Base-by-base conservation (phyloP, 1,140 invertebrate species). In the Drosophila sturtevanti region DNA sequence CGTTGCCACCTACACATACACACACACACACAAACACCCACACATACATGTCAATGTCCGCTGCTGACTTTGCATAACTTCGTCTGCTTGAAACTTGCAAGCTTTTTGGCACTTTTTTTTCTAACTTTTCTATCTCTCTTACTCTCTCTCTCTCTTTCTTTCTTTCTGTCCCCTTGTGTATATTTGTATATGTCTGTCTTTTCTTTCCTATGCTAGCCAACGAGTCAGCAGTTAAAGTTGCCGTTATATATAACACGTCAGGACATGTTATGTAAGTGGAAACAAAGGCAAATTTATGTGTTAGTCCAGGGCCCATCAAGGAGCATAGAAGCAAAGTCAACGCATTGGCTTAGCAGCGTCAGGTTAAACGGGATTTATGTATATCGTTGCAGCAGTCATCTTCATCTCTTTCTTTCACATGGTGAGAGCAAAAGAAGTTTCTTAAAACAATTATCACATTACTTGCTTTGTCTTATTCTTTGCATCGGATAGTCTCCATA, bases 31-130 rank as follows among this genome's bases (percentile, higher is more conserved):
- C 22, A 24, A 16, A 21, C 41, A 70, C 65, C 62, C 65, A 52
- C 63, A 64, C 60, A 63, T 37, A 27, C 82, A 86, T 86, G 82
- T 86, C 82, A 86, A 86, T 86, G 82, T 87, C 82, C 82, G 81
- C 66, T 87, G 82, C 82, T 86, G 82, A 86, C 75, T 86, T 87
- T 87, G 82, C 82, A 87, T 86, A 86, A 86, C 82, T 86, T 87
- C 68, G 82, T 68, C 79, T 61, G 73, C 72, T 76, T 72, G 61
- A 70, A 78, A 79, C 68, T 79, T 87, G 74, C 67, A 65, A 81
- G 68, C 76, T 68, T 77, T 77, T 78, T 72, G 81, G 71, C 69
- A 85, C 69, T 85, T 77, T 84, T 77, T 82, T 51, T 63, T 58
- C 18, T 31, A 37, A 21, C 24, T 37, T 58, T 14, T 65, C 61